Conservation (phyloP, 2,888 invertebrate species). For the Thysanoteuthis rhombus region DNA sequence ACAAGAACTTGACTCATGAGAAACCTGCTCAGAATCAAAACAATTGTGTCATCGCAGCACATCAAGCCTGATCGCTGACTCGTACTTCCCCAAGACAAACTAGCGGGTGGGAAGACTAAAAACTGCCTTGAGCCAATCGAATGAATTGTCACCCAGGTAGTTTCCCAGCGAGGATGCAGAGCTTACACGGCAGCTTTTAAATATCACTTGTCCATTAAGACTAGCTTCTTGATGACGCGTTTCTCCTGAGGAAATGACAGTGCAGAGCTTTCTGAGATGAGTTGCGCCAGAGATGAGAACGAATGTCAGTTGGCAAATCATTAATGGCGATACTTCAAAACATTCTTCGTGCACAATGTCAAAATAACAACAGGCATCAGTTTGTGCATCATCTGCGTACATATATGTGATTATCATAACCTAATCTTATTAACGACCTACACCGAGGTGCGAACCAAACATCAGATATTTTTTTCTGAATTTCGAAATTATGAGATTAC, state of each 20-base stretch:
- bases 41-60: neutral
- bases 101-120: neutral
- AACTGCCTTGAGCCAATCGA: neutral
- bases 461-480: too few relatives aligned
- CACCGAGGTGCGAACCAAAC: too few relatives aligned
- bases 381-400: too few relatives aligned
- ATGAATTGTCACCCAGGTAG: neutral
- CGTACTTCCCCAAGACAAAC: neutral
- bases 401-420: too few relatives aligned
- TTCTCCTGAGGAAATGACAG: neutral
- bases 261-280: neutral
- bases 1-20: neutral
- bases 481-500: too few relatives aligned
- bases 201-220: too few relatives aligned
- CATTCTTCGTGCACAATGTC: too few relatives aligned
- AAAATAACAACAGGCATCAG: too few relatives aligned
- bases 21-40: neutral
- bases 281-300: neutral
- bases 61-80: neutral
- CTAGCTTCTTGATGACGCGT: neutral
- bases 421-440: too few relatives aligned
- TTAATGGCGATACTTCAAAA: too few relatives aligned
- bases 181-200: neutral
- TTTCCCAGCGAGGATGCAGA: neutral
- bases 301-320: too few relatives aligned